Percentiles rank a stretch among this genome's conserved stretches.
Evolutionary conservation across 35 echinoderm and acorn worm genomes (phyloP).

Genomic region (Stichopus chloronotus): DNA sequence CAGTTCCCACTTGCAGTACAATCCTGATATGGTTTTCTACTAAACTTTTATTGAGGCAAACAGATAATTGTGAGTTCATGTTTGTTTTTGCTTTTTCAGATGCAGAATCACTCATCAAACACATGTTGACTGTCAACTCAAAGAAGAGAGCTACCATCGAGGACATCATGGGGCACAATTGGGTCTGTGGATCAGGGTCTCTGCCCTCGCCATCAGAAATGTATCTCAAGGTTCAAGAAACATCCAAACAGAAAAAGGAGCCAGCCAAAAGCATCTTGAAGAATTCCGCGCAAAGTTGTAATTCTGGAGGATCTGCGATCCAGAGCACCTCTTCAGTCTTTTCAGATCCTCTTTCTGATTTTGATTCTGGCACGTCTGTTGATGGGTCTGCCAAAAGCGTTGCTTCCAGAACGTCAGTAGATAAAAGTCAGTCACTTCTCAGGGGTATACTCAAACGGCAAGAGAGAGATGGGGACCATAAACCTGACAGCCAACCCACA

Average conservation of each 20-base stretch:
- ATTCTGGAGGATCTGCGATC: constrained; percentile 30
- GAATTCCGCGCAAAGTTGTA: constrained; percentile 24
- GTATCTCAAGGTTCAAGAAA: constrained; percentile 47
- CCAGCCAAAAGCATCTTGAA: constrained; percentile 76
- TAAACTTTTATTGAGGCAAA: too few relatives aligned
- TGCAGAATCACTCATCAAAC: constrained; percentile 80
- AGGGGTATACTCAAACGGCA: constrained; percentile 68
- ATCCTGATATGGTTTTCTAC: too few relatives aligned
- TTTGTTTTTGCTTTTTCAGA: constrained; percentile 44
- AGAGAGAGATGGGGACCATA: background rate
- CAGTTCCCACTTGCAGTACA: too few relatives aligned
- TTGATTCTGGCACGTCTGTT: constrained; percentile 11
- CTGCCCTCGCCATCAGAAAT: constrained; percentile 29
- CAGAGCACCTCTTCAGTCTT: constrained; percentile 31
- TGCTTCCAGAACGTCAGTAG: background rate
- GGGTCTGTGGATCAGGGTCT: constrained; percentile 64
- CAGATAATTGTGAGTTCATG: too few relatives aligned
- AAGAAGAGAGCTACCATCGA: constrained; percentile 79
- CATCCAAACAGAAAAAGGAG: constrained; percentile 28
- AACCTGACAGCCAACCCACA: background rate
- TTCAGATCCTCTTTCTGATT: constrained; percentile 32
- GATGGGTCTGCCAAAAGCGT: constrained; percentile 11
- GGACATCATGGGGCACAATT: constrained; percentile 76
- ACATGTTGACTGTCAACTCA: constrained; percentile 80
- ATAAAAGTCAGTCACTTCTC: constrained; percentile 10